A percentile compares a stretch with the other conserved stretches of the same genome.
phyloP scores from a whole-genome alignment of 2,113 vertebrate genomes.

The Scopus umbretta region DNA sequence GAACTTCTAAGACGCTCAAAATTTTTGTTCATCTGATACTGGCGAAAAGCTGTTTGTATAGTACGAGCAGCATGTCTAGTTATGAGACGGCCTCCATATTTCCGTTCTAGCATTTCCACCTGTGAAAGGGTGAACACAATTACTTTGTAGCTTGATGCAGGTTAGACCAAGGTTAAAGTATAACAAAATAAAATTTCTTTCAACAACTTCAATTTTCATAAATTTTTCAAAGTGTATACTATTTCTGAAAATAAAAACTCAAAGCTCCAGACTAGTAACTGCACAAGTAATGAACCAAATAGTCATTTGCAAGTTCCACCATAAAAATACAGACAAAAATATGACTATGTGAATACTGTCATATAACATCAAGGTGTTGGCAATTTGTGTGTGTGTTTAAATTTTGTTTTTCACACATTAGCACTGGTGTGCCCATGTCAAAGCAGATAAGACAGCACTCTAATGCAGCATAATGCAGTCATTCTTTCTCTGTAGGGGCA shows the following conservation, averaged over 20 bases:
- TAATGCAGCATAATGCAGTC: background rate
- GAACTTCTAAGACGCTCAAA: slow-evolving; percentile 96
- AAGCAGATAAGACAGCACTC: background rate
- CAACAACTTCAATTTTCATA: background rate
- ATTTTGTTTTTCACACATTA: background rate
- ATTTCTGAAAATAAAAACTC: background rate
- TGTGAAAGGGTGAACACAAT: slow-evolving; percentile 37
- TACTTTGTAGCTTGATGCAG: background rate
- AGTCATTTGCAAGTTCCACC: background rate
- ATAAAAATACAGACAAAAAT: background rate
- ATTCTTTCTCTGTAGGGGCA: background rate
- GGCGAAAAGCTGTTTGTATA: slow-evolving; percentile 96
- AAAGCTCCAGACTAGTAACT: background rate
- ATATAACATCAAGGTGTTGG: background rate
- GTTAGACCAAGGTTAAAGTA: background rate
- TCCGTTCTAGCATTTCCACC: slow-evolving; percentile 99
- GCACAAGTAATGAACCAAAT: fast-evolving
- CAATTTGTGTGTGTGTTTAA: background rate
- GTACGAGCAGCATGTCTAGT: slow-evolving; percentile 95
- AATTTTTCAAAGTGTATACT: background rate
- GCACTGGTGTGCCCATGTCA: background rate
- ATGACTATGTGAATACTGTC: background rate
- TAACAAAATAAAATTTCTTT: background rate
- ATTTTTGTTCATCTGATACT: slow-evolving; percentile 99
- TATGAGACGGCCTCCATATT: slow-evolving; percentile 98